Percentiles rank a stretch among this genome's conserved stretches.
Conservation (phyloP, 2,888 invertebrate genomes). For the Pyrrhia umbra region DNA sequence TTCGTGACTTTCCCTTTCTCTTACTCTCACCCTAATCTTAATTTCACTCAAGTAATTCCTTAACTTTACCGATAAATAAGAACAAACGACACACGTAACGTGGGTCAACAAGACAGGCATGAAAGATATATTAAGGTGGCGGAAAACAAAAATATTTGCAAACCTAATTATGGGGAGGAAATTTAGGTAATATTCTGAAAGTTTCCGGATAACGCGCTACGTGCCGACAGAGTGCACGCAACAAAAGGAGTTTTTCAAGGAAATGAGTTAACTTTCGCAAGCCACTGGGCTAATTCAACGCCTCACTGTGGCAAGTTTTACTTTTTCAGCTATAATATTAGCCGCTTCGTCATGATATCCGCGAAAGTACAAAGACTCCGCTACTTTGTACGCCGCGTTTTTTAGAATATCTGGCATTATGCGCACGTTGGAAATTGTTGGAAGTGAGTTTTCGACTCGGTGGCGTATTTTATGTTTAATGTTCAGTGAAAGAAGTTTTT, state of each 20-base stretch:
- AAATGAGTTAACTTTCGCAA: slow-evolving; percentile 84
- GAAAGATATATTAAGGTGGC: slow-evolving; percentile 78
- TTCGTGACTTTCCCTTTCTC: slow-evolving; percentile 14
- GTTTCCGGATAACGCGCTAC: slow-evolving; percentile 75
- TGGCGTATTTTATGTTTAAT: slow-evolving; percentile 42
- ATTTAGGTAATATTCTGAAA: slow-evolving; percentile 76
- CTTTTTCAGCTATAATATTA: slow-evolving; percentile 61
- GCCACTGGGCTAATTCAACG: slow-evolving; percentile 72
- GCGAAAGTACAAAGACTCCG: slow-evolving; percentile 34
- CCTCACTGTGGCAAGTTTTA: slow-evolving; percentile 59
- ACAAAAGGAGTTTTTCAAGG: slow-evolving; percentile 83
- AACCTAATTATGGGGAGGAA: slow-evolving; percentile 81
- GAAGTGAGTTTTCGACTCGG: slow-evolving; percentile 42
- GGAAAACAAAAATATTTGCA: slow-evolving; percentile 81
- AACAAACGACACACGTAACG: slow-evolving; percentile 62
- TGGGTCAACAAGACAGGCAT: slow-evolving; percentile 76
- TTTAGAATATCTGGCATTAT: slow-evolving; percentile 47
- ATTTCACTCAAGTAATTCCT: slow-evolving; percentile 47
- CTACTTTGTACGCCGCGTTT: slow-evolving; percentile 44
- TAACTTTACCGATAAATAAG: slow-evolving; percentile 60
- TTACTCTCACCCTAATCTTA: slow-evolving; percentile 41
- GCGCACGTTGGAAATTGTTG: slow-evolving; percentile 43
- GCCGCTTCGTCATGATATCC: slow-evolving; percentile 54
- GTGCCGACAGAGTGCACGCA: slow-evolving; percentile 75
- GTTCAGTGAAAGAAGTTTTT: slow-evolving; percentile 12